A percentile compares a stretch with the other conserved stretches of the same genome.
Evolutionary conservation across 2,113 vertebrate genomes (phyloP).

Genomic region (Podarcis cretensis): DNA sequence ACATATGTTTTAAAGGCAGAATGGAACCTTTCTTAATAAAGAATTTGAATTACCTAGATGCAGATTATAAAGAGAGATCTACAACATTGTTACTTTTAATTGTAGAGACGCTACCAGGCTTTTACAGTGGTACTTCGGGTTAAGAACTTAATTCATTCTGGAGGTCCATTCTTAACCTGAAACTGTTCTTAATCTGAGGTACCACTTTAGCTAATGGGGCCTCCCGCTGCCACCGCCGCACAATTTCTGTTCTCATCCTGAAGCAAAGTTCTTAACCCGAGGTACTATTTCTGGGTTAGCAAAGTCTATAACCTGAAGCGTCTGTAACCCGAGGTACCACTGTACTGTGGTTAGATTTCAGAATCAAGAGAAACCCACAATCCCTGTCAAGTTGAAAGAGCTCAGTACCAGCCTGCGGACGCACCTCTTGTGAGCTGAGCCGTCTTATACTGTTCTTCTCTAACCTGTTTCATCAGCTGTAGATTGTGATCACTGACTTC

Average conservation of each 20-base stretch:
- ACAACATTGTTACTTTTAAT: not conserved
- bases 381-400: not conserved
- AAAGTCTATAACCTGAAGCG: no score
- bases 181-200: no score
- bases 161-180: no score
- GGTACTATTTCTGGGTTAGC: no score
- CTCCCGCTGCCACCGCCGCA: no score
- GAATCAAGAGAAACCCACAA: not conserved
- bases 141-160: no score
- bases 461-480: constrained; percentile 59
- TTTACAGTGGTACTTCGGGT: not conserved
- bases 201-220: no score
- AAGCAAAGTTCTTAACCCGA: no score
- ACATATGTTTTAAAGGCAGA: no score
- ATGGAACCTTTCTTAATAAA: no score
- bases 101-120: not conserved
- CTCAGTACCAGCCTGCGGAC: not conserved
- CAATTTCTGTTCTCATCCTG: no score
- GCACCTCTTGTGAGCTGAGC: constrained; percentile 65
- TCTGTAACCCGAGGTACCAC: no score
- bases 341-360: not conserved
- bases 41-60: not conserved
- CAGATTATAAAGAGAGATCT: not conserved
- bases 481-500: constrained; percentile 66
- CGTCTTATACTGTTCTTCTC: constrained; percentile 58